Base-by-base conservation (phyloP, 1,140 invertebrate genomes). In the Oncopeltus fasciatus region DNA sequence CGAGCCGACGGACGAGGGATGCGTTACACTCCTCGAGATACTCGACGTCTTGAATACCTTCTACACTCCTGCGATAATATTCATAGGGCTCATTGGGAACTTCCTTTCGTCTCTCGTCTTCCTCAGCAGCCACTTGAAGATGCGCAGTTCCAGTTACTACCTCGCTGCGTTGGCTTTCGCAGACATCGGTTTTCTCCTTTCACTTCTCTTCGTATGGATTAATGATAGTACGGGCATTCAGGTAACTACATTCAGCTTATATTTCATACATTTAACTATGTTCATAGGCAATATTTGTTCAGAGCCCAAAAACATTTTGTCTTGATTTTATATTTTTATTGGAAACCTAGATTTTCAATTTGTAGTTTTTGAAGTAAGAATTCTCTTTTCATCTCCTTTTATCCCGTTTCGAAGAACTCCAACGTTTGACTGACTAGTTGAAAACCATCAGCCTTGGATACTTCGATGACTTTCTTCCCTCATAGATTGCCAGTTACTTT, bases 121-220 rank as follows among this genome's bases (percentile, higher is more conserved):
- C 60, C 66, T 80, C 0, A 76, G 74, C 49, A 80, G 79, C 0
- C 76, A 80, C 57, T 63, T 83, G 1, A 77, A 75, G 59, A 73
- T 77, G 66, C 68, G 80, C 1, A 80, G 80, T 56, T 81, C 80
- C 0, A 79, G 78, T 43, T 80, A 81, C 33, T 83, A 82, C 63
- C 63, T 83, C 20, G 79, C 80, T 0, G 81, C 80, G 0, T 65
- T 82, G 21, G 75, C 80, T 1, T 73, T 72, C 0, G 75, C 80
- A 0, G 81, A 82, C 65, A 76, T 78, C 21, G 74, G 76, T 5
- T 82, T 79, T 61, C 68, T 82, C 1, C 65, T 76, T 2, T 73
- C 76, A 0, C 62, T 82, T 9, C 67, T 78, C 2, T 64, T 81
- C 0, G 78, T 78, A 0, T 81, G 80, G 80, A 63, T 81, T 2